A percentile compares a stretch with the other conserved stretches of the same genome.
phyloP scores from a whole-genome alignment of 23 tunicate species.

The Diplosoma virens region DNA sequence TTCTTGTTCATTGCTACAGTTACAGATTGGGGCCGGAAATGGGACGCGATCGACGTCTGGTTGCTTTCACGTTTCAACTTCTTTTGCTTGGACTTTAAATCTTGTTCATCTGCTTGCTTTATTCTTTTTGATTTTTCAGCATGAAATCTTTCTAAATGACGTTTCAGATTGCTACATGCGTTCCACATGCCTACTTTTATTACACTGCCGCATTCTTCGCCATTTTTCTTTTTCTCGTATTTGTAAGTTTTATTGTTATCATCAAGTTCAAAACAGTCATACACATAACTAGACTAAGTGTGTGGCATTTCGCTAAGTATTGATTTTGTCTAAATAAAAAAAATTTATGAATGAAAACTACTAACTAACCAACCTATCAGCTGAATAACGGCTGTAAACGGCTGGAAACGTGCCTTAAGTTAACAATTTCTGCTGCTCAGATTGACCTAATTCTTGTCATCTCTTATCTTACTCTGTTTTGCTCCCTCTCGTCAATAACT shows the following conservation, averaged over 20 bases:
- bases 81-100: neutral
- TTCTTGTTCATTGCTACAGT: slow-evolving; percentile 5
- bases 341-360: too few species aligned
- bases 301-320: too few species aligned
- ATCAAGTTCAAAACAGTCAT: slow-evolving; percentile 2
- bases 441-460: too few species aligned
- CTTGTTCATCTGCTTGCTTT: slow-evolving; percentile 24
- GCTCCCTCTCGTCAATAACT: too few species aligned
- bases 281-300: too few species aligned
- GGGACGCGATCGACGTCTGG: neutral
- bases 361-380: too few species aligned
- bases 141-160: slow-evolving; percentile 5
- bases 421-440: too few species aligned
- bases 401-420: too few species aligned
- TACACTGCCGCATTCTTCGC: neutral
- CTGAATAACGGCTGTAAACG: too few species aligned
- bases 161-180: slow-evolving; percentile 8
- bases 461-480: too few species aligned
- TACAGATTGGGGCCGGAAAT: neutral
- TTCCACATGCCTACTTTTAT: neutral
- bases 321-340: too few species aligned
- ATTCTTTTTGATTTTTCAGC: neutral
- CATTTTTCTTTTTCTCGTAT: slow-evolving; percentile 1
- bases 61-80: neutral
- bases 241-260: neutral